Evolutionary conservation across 2,888 invertebrate genomes (phyloP), one percentile per base, ranked within the genome.

Genomic region (Adelphocoris suturalis): DNA sequence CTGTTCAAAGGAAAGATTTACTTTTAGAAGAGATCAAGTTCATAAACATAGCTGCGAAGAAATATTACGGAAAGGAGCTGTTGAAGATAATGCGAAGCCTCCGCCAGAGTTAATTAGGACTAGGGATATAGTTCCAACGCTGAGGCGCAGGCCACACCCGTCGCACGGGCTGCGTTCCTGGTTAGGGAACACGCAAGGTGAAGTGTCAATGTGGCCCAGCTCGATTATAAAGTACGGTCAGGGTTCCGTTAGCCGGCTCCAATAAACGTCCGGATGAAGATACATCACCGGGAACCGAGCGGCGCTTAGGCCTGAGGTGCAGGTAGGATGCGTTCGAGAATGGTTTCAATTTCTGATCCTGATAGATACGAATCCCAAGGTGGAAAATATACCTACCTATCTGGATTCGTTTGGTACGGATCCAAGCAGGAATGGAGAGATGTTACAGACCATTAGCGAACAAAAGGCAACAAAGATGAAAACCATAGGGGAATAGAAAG

Each of bases 221-320:
- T 12, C n/a, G 78, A 46, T 78, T 78, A 46, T 78, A 78, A 78
- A 78, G 78, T 37, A 78, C 47, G 46, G 37, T 37, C 46, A 37
- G 76, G 76, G 76, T 47, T 78, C 78, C 78, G 78, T 78, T 78
- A 78, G 78, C 46, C 47, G 78, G 46, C 68, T 68, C 68, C 68
- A 68, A 68, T 68, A 68, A 68, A 68, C 68, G 68, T 68, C 68
- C 5, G 12, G 11, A 68, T 68, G 27, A 68, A 68, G 68, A 68
- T 68, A 23, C 68, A 68, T 68, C 68, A 68, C 23, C 23, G 23
- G 0, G 68, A 7, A 23, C 23, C 68, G 68, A 68, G 68, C 23
- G 68, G 68, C 68, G 68, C 68, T 23, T 68, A 12, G 68, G 23
- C 12, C 68, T 68, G 11, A 27, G 9, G 23, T 11, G 13, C 19